Evolutionary conservation across 2,888 invertebrate species (phyloP).

Genomic region (Aleiodes testaceus): DNA sequence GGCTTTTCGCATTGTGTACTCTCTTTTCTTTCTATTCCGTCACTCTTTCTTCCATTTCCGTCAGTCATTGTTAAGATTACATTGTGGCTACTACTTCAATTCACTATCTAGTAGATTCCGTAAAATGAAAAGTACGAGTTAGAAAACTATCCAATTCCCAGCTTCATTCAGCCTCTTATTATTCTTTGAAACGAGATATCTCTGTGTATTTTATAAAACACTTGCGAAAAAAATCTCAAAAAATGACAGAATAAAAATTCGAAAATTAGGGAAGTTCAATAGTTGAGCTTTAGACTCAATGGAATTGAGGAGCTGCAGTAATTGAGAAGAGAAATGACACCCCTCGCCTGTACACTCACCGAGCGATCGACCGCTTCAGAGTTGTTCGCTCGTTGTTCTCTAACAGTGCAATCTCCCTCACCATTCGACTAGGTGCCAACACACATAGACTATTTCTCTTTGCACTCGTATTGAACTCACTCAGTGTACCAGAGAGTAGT

Average conservation of each 20-base stretch:
- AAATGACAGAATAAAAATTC: neutral
- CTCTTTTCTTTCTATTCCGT: constrained; percentile 13
- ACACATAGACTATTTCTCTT: constrained; percentile 25
- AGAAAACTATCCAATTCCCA: neutral
- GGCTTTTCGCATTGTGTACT: constrained; percentile 23
- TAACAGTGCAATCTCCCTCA: constrained; percentile 36
- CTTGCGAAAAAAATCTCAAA: neutral
- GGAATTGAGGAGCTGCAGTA: constrained; percentile 29
- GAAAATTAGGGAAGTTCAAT: neutral
- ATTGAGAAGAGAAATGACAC: constrained; percentile 42
- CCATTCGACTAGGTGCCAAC: constrained; percentile 31
- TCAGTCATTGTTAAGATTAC: constrained; percentile 28
- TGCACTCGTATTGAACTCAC: constrained; percentile 29
- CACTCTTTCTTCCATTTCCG: constrained; percentile 24
- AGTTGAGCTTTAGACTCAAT: constrained; percentile 22
- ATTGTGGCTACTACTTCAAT: constrained; percentile 12
- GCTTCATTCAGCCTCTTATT: neutral
- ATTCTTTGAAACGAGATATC: constrained; percentile 1
- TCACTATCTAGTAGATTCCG: neutral
- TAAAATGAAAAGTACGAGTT: neutral
- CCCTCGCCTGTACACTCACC: constrained; percentile 24
- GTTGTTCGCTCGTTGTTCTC: constrained; percentile 32
- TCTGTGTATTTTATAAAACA: neutral
- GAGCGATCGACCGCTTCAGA: constrained; percentile 36
- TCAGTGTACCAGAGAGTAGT: constrained; percentile 28